A percentile compares a stretch with the other conserved stretches of the same genome.
These are phyloP conservation scores for Idaea straminata DNA, from an alignment of 2,888 invertebrate species.

Conservation along the genomic window DNA sequence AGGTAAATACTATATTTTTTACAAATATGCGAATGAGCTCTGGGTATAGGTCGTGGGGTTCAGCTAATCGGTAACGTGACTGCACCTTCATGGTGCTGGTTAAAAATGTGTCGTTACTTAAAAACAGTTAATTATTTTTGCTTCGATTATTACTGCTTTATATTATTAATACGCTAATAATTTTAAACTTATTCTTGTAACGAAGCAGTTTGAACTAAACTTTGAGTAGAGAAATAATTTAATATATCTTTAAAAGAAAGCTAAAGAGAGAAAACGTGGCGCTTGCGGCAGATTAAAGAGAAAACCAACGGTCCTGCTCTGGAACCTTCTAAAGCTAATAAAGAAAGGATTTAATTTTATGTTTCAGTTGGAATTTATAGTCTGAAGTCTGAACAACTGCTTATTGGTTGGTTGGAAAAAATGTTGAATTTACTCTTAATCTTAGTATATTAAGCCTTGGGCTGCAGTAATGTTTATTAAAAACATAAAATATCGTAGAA, in stretches of 20 bases:
- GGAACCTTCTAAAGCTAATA: constrained; percentile 1
- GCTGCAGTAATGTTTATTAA: not conserved
- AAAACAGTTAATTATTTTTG: no score
- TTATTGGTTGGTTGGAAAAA: not conserved
- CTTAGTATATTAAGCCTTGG: not conserved
- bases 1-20: no score
- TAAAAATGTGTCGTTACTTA: no score
- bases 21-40: no score
- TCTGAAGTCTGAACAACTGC: not conserved
- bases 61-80: no score
- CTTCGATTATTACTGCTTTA: no score
- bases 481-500: not conserved
- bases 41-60: no score
- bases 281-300: not conserved
- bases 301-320: not conserved
- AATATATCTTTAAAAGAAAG: not conserved
- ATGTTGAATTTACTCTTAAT: not conserved
- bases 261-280: not conserved
- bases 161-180: not conserved
- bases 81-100: no score
- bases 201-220: not conserved
- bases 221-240: not conserved
- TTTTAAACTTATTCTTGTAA: not conserved
- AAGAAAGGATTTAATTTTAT: not conserved
- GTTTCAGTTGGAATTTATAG: not conserved